These are phyloP conservation scores for Syndactyla subalaris DNA, from an alignment of 2,797 vertebrate genomes.

Conservation along the genomic window DNA sequence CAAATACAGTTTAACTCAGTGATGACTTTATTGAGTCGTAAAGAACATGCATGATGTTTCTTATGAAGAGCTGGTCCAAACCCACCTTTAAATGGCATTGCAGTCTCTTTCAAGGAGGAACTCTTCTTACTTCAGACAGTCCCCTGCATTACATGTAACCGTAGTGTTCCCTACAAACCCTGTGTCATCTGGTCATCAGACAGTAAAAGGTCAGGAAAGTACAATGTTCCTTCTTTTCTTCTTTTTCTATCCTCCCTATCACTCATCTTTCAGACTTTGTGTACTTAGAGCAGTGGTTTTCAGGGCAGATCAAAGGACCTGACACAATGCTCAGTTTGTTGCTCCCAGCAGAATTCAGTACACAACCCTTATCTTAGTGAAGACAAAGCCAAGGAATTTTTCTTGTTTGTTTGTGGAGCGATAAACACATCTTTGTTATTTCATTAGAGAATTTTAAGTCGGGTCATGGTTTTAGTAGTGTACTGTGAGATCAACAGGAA, in stretches of 20 bases:
- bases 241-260: not conserved
- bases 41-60: not conserved
- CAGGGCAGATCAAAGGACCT: conserved; percentile 40
- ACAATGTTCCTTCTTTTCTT: not conserved
- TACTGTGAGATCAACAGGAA: conserved; percentile 17
- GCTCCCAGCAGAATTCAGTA: conserved; percentile 22
- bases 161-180: not conserved
- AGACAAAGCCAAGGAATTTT: conserved; percentile 52
- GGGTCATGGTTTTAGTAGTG: not conserved
- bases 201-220: not conserved
- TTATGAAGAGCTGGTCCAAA: not conserved
- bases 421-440: conserved; percentile 1
- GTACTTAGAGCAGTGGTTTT: not conserved
- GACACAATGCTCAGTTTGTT: conserved; percentile 21
- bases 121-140: not conserved
- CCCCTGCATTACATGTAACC: not conserved
- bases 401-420: conserved; percentile 8
- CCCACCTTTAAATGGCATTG: not conserved
- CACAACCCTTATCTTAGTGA: not conserved
- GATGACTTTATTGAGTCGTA: not conserved
- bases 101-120: not conserved
- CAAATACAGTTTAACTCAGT: not conserved
- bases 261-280: conserved; percentile 28
- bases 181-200: not conserved
- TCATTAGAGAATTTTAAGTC: conserved; percentile 16